Evolutionary conservation across 2,888 invertebrate species (phyloP), one percentile per base, ranked within the genome.

Genomic region (Pandemis corylana): DNA sequence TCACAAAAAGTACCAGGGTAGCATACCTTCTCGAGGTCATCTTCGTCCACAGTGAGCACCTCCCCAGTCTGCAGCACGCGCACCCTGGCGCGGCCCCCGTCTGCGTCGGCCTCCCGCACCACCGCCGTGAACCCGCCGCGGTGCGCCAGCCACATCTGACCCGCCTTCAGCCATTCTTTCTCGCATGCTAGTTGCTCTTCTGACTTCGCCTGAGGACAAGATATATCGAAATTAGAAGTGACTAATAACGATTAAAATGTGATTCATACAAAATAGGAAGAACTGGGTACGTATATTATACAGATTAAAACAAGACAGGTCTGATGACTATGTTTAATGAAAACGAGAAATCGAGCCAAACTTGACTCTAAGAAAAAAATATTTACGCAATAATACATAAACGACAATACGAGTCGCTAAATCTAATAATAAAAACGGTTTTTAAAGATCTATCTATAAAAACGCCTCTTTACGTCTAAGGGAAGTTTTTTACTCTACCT

Each of bases 71-170:
- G 96, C 82, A 98, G 96, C 75, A 99, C 95, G 70, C 96, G 95
- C 70, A 99, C 97, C 77, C 95, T 95, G 68, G 97, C 95, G 82
- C 97, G 96, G 68, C 96, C 96, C 0, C 95, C 90, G 78, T 96
- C 95, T 13, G 98, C 77, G 95, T 96, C 82, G 96, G 97, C 93
- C 97, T 82, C 99, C 97, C 88, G 97, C 95, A 90, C 84, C 15
- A 94, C 98, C 0, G 97, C 96, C 1, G 99, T 97, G 90, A 99
- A 99, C 12, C 99, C 99, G 13, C 97, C 97, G 72, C 98, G 96
- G 92, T 99, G 99, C 71, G 99, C 97, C 83, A 99, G 93, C 99
- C 99, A 99, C 86, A 98, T 96, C 82, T 96, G 96, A 77, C 97
- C 97, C 9, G 96, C 94, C 80, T 95, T 95, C 28, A 96, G 95